Evolutionary conservation across 2,113 vertebrate species (phyloP), one percentile per base, ranked within the genome.

Genomic region (Tetrax tetrax): DNA sequence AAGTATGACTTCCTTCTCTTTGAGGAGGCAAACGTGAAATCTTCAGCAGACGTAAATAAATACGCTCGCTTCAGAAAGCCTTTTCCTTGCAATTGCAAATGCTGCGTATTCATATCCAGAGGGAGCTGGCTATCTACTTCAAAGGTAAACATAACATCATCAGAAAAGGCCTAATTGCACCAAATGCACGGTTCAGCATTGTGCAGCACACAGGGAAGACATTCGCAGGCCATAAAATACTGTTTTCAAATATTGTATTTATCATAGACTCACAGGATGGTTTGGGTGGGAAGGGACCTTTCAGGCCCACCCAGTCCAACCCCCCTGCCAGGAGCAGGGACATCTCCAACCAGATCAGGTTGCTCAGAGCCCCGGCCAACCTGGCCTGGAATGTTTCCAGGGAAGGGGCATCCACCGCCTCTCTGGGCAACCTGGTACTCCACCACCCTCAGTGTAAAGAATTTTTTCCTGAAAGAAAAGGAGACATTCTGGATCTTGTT

Each of bases 31-130:
- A 76, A 60, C 3, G 2, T 63, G 69, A 94, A 92, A 89, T 27
- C n/a, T 56, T 85, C 85, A 92, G 59, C 87, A 92, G 70, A 35
- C n/a, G 37, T 15, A 80, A 74, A 84, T 35, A 71, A 92, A 86
- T 7, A 6, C 6, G 4, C 76, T 89, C 23, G 1, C 45, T 84
- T 79, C 78, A 89, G 72, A 90, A 93, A 83, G 51, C 15, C n/a
- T 94, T 61, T 85, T 63, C 48, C 61, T 61, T 5, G 2, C 38
- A 38, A 33, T 35, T 56, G 41, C 79, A 84, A 48, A 68, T 71
- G 24, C 69, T 95, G 63, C 70, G 37, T 31, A 20, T 38, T 92
- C 50, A 22, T 64, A 68, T 23, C 91, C 25, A 10, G 54, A 80
- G 91, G 70, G 77, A 97, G 27, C 37, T 84, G 59, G 29, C 21